A percentile compares a stretch with the other conserved stretches of the same genome.
Evolutionary conservation across 2,888 invertebrate genomes (phyloP).

Genomic region (Standfussiana lucernea): DNA sequence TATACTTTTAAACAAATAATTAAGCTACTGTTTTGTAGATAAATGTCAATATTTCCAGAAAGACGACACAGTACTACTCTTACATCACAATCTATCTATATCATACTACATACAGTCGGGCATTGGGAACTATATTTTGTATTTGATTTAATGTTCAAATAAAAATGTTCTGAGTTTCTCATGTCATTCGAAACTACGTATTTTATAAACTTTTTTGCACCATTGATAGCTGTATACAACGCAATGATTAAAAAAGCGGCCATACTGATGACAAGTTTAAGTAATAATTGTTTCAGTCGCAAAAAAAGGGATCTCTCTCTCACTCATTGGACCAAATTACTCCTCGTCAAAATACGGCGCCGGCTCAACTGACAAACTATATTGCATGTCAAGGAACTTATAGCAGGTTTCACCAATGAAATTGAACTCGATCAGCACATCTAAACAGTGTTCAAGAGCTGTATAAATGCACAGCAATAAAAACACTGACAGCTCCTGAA

Average conservation of each 20-base stretch:
- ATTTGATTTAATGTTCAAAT: background rate
- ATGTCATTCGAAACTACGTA: background rate
- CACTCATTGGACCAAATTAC: background rate
- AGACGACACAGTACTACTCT: slow-evolving; percentile 57
- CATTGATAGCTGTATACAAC: background rate
- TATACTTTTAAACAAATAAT: background rate
- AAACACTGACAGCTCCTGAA: background rate
- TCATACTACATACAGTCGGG: slow-evolving; percentile 29
- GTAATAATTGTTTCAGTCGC: background rate
- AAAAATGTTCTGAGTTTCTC: background rate
- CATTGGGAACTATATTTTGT: background rate
- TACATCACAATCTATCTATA: slow-evolving; percentile 48
- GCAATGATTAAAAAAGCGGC: background rate
- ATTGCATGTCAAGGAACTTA: background rate
- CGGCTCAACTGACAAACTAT: background rate
- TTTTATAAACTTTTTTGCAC: background rate
- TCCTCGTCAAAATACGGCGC: background rate
- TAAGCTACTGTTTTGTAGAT: slow-evolving; percentile 2
- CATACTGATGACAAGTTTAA: background rate
- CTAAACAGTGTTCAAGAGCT: background rate
- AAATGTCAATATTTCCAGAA: slow-evolving; percentile 44
- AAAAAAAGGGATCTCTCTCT: slow-evolving; percentile 9
- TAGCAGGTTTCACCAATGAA: background rate
- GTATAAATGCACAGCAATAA: background rate
- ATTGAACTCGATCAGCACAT: background rate